phyloP scores from a whole-genome alignment of 2,888 invertebrate genomes.

The Diploptera punctata region DNA sequence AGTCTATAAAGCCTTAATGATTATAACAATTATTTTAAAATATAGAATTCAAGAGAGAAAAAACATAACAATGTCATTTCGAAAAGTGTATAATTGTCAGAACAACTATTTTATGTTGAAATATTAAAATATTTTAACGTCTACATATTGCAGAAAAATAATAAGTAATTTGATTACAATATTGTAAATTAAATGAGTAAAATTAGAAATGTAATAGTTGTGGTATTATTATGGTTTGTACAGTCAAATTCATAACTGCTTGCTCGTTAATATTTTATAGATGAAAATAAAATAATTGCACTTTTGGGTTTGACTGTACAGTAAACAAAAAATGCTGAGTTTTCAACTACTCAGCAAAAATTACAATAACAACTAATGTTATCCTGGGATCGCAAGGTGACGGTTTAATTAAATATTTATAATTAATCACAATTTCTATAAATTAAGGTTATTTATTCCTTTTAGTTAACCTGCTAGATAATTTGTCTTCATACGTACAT shows the following conservation, averaged over 20 bases:
- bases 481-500: too few relatives aligned
- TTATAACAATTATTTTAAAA: too few relatives aligned
- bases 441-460: not conserved
- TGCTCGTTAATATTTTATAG: not conserved
- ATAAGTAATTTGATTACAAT: too few relatives aligned
- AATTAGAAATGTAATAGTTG: not conserved
- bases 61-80: too few relatives aligned
- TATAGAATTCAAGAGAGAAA: too few relatives aligned
- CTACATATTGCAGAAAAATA: too few relatives aligned
- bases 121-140: too few relatives aligned
- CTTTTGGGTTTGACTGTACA: conserved; percentile 21
- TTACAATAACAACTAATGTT: not conserved
- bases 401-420: not conserved
- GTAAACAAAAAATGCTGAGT: not conserved
- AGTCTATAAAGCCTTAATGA: too few relatives aligned
- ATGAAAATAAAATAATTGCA: not conserved
- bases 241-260: conserved; percentile 17
- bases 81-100: too few relatives aligned
- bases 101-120: too few relatives aligned
- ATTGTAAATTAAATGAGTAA: not conserved
- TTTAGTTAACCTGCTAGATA: too few relatives aligned
- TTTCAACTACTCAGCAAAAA: not conserved
- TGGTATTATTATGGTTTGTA: not conserved
- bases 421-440: not conserved
- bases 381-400: not conserved